Base-by-base conservation (phyloP, 2,888 invertebrate genomes). In the Sarcophaga caerulescens region DNA sequence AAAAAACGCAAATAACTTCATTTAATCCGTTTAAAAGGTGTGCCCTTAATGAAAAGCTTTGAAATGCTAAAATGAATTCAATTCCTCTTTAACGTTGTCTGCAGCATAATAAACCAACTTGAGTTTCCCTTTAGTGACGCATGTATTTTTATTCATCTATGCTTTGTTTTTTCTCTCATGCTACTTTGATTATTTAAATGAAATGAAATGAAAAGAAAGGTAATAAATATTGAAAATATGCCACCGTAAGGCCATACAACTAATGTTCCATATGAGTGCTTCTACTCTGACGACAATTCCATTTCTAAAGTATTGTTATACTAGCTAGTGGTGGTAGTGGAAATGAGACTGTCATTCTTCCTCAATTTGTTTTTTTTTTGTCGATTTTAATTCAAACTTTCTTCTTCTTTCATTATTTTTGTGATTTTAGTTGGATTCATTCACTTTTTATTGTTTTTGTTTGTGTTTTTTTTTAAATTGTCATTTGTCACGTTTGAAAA, bases 401-500 rank as follows among this genome's bases (percentile, higher is more conserved):
- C 75, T 80, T 84, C 76, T 52, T 52, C 35, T 35, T 52, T 17
- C 5, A 14, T 47, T 47, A 14, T 63, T 80, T 84, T 79, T 47
- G 47, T 47, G 4, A 47, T 47, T 47, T 25, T 25, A 25, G 25
- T 25, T 25, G 25, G 25, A 5, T 47, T 47, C 25, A 25, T 47
- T 14, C 14, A 47, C 12, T 47, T 10, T 19, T 4, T 10, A 4
- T 21, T 23, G 19, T 63, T 35, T 11, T 65, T 79, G 19, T 63
- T 80, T 84, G 75, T 52, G 52, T 14, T 14, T 4, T 47, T 47
- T 84, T 70, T 84, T 60, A 76, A 75, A 71, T 76, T 80, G 76
- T 66, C 80, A 76, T 84, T 76, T 80, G 65, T 80, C 66, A 84
- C 65, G 84, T 71, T 79, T 19, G 17, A 80, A 75, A 57, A 66